A percentile compares a stretch with the other conserved stretches of the same genome.
Evolutionary conservation across 1,140 invertebrate species (phyloP).

Genomic region (Diabrotica virgifera): DNA sequence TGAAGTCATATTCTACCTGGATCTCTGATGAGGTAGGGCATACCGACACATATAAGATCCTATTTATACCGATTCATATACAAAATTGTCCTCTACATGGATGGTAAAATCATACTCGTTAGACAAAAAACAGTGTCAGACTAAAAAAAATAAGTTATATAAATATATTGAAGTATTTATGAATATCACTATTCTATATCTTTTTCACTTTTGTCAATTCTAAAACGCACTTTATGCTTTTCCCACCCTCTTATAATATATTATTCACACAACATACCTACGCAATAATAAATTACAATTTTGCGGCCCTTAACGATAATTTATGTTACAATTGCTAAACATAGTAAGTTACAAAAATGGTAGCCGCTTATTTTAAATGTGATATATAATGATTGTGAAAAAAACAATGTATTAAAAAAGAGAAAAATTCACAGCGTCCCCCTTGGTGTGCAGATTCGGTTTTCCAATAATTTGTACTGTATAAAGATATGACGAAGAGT

Average conservation of each 20-base stretch:
- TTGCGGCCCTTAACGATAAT: constrained; percentile 4
- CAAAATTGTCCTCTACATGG: too few species aligned
- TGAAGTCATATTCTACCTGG: too few species aligned
- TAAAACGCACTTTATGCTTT: too few species aligned
- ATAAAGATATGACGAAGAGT: not conserved
- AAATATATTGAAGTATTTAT: too few species aligned
- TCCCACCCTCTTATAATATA: not conserved
- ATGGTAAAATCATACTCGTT: too few species aligned
- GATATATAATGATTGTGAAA: constrained; percentile 9
- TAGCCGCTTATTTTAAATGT: constrained; percentile 13
- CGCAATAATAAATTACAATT: constrained; percentile 13
- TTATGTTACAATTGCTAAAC: constrained; percentile 20
- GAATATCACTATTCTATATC: too few species aligned
- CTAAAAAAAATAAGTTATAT: too few species aligned
- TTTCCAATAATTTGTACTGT: not conserved
- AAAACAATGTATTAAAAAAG: constrained; percentile 6
- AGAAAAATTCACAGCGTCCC: constrained; percentile 1
- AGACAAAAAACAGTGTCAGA: too few species aligned
- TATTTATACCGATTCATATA: too few species aligned
- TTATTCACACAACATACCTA: constrained; percentile 13
- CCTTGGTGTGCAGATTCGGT: not conserved
- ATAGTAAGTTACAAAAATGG: constrained; percentile 13
- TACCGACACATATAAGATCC: too few species aligned
- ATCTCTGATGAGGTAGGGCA: too few species aligned
- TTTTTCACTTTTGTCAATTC: too few species aligned